Conservation (phyloP, 2,113 vertebrate genomes). For the Corythoichthys haematopterus region DNA sequence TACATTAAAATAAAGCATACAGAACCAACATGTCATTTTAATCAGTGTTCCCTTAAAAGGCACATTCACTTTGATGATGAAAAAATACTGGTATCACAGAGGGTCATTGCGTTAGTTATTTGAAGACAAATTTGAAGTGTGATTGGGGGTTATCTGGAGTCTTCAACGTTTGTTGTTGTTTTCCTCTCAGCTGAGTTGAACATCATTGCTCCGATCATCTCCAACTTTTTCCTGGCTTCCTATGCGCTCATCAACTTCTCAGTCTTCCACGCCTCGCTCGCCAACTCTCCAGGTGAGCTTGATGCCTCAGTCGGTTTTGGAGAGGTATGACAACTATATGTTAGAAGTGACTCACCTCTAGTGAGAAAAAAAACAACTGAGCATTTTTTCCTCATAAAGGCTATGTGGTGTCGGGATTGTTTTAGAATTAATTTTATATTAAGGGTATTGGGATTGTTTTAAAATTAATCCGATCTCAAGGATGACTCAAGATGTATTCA, state of each 20-base stretch:
- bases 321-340: not conserved
- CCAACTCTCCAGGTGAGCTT: conserved; percentile 89
- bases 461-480: not conserved
- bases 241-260: conserved; percentile 98
- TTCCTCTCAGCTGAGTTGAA: conserved; percentile 83
- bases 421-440: not conserved
- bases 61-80: too few relatives aligned
- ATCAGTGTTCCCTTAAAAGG: too few relatives aligned
- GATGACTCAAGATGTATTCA: not conserved
- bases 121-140: too few relatives aligned
- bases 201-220: conserved; percentile 96
- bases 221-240: conserved; percentile 97
- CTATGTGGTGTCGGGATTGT: too few relatives aligned
- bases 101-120: too few relatives aligned
- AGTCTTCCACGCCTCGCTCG: conserved; percentile 93
- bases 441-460: not conserved
- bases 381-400: too few relatives aligned
- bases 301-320: not conserved
- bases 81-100: too few relatives aligned
- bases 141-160: too few relatives aligned
- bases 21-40: too few relatives aligned
- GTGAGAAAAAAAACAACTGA: too few relatives aligned
- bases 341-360: too few relatives aligned
- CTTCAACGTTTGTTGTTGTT: not conserved
- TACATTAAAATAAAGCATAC: too few relatives aligned